Evolutionary conservation across 2,888 invertebrate species (phyloP).

Genomic region (Cataglyphis rosenhaueri): DNA sequence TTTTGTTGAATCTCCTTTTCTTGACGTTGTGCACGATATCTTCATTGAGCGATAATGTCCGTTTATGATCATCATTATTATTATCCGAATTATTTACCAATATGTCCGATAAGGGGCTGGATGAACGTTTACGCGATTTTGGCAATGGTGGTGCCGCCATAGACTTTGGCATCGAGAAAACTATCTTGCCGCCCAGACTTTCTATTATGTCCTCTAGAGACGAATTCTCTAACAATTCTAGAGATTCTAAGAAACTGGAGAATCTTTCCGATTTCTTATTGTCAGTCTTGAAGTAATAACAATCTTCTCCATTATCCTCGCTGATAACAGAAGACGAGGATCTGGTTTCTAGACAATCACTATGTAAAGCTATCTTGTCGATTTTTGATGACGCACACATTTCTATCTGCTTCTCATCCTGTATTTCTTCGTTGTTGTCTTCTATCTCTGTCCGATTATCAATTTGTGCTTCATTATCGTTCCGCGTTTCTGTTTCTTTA

Average conservation of each 20-base stretch:
- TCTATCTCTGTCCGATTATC: background rate
- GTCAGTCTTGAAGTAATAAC: constrained; percentile 79
- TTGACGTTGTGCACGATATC: constrained; percentile 67
- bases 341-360: constrained; percentile 13
- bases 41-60: constrained; percentile 66
- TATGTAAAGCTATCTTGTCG: background rate
- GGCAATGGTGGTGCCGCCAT: constrained; percentile 80
- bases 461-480: background rate
- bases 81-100: constrained; percentile 79
- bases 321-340: constrained; percentile 9
- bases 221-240: constrained; percentile 69
- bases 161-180: constrained; percentile 70
- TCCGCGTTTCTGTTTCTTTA: background rate
- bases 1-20: constrained; percentile 80
- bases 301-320: constrained; percentile 74
- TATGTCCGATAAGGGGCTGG: constrained; percentile 80
- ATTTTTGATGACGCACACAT: background rate
- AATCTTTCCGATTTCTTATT: constrained; percentile 76
- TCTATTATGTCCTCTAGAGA: constrained; percentile 75
- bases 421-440: background rate
- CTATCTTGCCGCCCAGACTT: constrained; percentile 73
- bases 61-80: constrained; percentile 79
- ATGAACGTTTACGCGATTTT: constrained; percentile 75
- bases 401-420: constrained; percentile 10
- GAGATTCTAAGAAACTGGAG: constrained; percentile 75